phyloP scores from a whole-genome alignment of 2,113 vertebrate species.

The Physeter macrocephalus region DNA sequence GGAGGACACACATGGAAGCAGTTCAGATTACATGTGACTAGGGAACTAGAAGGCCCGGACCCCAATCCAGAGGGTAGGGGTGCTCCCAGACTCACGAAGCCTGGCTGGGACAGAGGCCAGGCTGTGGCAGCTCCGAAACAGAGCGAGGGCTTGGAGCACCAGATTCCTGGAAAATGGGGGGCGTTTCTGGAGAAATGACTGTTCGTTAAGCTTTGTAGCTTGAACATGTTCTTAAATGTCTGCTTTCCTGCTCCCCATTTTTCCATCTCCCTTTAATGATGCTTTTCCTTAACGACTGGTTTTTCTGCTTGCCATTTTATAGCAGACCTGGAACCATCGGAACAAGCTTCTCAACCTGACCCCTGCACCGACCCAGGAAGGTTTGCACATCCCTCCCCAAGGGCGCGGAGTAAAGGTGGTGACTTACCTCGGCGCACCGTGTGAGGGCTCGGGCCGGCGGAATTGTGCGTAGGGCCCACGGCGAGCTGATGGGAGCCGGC shows the following conservation, averaged over 20 bases:
- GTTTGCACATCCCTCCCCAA: background rate
- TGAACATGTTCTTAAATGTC: background rate
- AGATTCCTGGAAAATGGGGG: background rate
- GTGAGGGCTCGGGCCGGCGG: slow-evolving; percentile 92
- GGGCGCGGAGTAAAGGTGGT: fast-evolving
- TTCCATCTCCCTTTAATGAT: background rate
- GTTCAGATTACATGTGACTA: background rate
- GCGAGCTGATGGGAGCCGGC: slow-evolving; percentile 81
- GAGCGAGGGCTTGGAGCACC: background rate
- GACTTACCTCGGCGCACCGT: slow-evolving; percentile 88
- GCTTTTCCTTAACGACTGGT: background rate
- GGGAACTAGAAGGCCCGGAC: background rate
- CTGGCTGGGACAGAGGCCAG: background rate
- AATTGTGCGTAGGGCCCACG: slow-evolving; percentile 71
- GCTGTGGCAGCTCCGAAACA: background rate
- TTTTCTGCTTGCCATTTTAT: background rate
- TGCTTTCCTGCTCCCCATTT: background rate
- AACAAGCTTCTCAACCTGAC: too few relatives aligned
- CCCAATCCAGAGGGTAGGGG: background rate
- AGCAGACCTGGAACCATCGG: background rate
- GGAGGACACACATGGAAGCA: background rate
- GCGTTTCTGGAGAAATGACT: background rate
- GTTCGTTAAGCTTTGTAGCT: background rate
- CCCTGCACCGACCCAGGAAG: background rate
- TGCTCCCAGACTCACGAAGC: background rate